Conservation (phyloP, 2,888 invertebrate genomes). For the Rotaria sp. region DNA sequence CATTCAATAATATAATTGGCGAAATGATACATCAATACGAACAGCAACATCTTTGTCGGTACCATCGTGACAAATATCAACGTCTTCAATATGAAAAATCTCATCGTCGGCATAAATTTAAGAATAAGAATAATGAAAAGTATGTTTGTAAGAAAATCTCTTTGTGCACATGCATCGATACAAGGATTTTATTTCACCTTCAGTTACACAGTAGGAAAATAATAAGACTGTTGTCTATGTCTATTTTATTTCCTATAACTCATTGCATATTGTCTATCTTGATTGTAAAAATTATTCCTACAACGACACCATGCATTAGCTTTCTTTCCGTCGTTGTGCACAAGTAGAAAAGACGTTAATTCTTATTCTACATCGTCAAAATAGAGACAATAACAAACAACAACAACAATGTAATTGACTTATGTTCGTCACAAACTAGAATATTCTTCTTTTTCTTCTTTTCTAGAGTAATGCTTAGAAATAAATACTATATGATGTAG, state of each 20-base stretch:
- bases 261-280: not conserved
- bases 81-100: not conserved
- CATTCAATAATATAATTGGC: not conserved
- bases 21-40: not conserved
- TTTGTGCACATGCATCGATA: not conserved
- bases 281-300: not conserved
- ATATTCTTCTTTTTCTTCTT: conserved; percentile 13
- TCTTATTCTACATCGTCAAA: not conserved
- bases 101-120: not conserved
- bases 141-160: not conserved
- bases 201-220: not conserved
- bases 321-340: too few relatives aligned
- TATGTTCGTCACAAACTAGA: not conserved
- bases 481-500: not conserved
- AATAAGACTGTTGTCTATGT: not conserved
- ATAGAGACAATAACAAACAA: not conserved
- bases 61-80: not conserved
- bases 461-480: not conserved
- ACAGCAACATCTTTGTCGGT: not conserved
- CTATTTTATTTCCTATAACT: too few relatives aligned
- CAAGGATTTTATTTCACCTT: not conserved
- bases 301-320: not conserved
- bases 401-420: not conserved
- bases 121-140: not conserved
- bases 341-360: not conserved